Conservation (phyloP, 1,140 invertebrate species). For the Neodiprion lecontei region DNA sequence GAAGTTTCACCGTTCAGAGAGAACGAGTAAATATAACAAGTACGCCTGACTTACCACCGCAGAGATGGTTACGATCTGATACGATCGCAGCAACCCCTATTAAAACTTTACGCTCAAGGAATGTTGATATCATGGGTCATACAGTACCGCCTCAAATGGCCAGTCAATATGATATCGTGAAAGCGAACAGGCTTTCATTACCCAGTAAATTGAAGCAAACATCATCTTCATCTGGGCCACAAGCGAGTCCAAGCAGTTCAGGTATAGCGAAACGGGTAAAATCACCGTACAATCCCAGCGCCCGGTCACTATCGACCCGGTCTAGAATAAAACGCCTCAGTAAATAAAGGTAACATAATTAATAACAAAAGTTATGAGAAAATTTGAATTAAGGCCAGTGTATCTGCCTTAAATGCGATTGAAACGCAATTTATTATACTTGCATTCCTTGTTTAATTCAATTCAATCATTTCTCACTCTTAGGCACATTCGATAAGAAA, state of each 20-base stretch:
- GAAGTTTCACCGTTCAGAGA: slow-evolving; percentile 40
- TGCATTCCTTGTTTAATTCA: background rate
- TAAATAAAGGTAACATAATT: slow-evolving; percentile 41
- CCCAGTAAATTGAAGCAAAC: slow-evolving; percentile 43
- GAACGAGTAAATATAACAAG: background rate
- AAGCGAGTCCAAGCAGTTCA: slow-evolving; percentile 29
- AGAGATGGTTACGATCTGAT: slow-evolving; percentile 58
- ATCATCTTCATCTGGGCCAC: slow-evolving; percentile 13
- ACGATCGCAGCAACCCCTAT: slow-evolving; percentile 58
- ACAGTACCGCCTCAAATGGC: slow-evolving; percentile 52
- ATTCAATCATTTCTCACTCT: no score
- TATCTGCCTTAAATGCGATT: background rate
- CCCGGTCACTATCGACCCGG: slow-evolving; percentile 48
- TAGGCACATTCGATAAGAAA: no score
- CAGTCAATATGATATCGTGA: slow-evolving; percentile 52
- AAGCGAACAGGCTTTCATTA: slow-evolving; percentile 46
- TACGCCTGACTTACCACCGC: slow-evolving; percentile 29
- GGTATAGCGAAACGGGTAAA: slow-evolving; percentile 51
- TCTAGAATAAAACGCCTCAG: slow-evolving; percentile 57
- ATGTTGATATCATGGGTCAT: slow-evolving; percentile 55
- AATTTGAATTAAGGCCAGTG: background rate
- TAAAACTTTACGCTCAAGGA: slow-evolving; percentile 56
- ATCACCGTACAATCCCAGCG: slow-evolving; percentile 48
- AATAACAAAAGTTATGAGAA: background rate
- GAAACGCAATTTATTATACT: background rate